phyloP scores from a whole-genome alignment of 2,888 invertebrate species.

The Plusia festucae region DNA sequence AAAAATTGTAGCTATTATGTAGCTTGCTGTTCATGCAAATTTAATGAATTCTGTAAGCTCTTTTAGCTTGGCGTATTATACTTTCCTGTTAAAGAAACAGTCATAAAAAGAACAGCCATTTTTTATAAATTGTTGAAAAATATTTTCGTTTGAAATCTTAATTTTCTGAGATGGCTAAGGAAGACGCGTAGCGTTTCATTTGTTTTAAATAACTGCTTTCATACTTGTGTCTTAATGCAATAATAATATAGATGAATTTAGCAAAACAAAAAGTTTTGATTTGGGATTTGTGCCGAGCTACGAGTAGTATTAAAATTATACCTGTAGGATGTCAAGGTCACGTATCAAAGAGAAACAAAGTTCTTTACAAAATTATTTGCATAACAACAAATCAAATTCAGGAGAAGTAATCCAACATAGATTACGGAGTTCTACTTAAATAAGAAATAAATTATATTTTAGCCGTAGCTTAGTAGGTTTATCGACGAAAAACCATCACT shows the following conservation, averaged over 20 bases:
- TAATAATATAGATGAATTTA: too few relatives aligned
- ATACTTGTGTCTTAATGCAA: too few relatives aligned
- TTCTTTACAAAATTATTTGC: slow-evolving; percentile 19
- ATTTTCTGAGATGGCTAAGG: not conserved
- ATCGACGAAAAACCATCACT: slow-evolving; percentile 64
- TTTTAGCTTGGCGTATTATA: slow-evolving; percentile 9
- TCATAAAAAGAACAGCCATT: slow-evolving; percentile 2
- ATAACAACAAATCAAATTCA: slow-evolving; percentile 25
- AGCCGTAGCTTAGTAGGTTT: slow-evolving; percentile 47
- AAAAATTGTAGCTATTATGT: slow-evolving; percentile 10
- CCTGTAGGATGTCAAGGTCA: not conserved
- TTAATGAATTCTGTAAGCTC: slow-evolving; percentile 3
- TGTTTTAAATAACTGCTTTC: not conserved
- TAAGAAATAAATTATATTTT: slow-evolving; percentile 56
- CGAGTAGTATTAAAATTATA: not conserved
- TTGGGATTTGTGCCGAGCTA: too few relatives aligned
- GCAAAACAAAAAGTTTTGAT: too few relatives aligned
- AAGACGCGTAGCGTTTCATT: not conserved
- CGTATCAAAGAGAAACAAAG: not conserved
- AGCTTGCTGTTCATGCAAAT: not conserved
- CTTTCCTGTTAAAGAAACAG: not conserved
- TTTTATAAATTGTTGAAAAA: slow-evolving; percentile 4
- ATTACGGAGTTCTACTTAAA: slow-evolving; percentile 51
- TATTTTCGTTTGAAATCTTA: slow-evolving; percentile 4
- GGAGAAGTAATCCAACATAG: slow-evolving; percentile 50